phyloP scores from a whole-genome alignment of 30 jellyfish, hydroid and myxozoan species.

The Rhopilema esculentum region DNA sequence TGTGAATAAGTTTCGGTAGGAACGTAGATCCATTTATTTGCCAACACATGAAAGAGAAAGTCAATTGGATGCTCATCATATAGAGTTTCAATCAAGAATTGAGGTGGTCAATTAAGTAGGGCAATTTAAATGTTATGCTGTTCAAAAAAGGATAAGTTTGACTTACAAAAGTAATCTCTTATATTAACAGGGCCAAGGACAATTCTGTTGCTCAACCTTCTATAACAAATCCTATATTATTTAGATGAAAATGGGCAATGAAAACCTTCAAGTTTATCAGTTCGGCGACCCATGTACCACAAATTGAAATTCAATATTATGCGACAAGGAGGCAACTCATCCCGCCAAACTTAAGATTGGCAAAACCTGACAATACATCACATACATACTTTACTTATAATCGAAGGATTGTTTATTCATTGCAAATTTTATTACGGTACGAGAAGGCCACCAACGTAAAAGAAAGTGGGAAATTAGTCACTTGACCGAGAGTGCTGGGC shows the following conservation, averaged over 20 bases:
- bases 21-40: constrained; percentile 26
- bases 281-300: constrained; percentile 52
- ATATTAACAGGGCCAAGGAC: constrained; percentile 26
- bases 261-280: constrained; percentile 33
- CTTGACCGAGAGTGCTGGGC: no score
- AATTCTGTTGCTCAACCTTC: constrained; percentile 50
- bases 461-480: no score
- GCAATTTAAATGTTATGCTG: constrained; percentile 38
- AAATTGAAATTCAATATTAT: constrained; percentile 7
- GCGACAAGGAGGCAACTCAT: constrained; percentile 1
- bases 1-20: constrained; percentile 18
- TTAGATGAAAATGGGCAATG: constrained; percentile 34
- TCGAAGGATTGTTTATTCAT: no score
- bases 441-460: no score
- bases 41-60: constrained; percentile 13
- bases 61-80: constrained; percentile 33
- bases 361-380: no score
- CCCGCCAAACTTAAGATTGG: constrained; percentile 12
- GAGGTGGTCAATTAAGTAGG: constrained; percentile 13
- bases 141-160: constrained; percentile 50
- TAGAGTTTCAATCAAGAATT: constrained; percentile 27
- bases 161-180: constrained; percentile 41
- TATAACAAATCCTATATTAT: constrained; percentile 42
- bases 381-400: no score
- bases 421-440: no score